Conservation (phyloP, 2,113 vertebrate genomes). For the Perca fluviatilis region DNA sequence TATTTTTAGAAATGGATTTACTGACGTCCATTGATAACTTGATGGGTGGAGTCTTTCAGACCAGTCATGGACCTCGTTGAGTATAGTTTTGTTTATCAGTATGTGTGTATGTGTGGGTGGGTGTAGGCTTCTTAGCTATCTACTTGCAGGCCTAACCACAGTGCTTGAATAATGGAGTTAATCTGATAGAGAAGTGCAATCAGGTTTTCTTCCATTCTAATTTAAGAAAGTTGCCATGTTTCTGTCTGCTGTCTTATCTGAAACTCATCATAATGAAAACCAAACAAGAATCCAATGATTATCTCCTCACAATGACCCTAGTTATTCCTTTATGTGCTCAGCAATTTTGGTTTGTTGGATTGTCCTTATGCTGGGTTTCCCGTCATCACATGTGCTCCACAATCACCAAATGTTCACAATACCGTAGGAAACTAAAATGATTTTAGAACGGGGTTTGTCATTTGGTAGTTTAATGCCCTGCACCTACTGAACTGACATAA, state of each 20-base stretch:
- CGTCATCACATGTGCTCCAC: neutral
- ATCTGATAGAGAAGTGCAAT: neutral
- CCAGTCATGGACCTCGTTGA: constrained; percentile 48
- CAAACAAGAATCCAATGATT: neutral
- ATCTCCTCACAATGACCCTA: neutral
- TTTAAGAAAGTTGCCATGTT: neutral
- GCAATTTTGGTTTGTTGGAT: neutral
- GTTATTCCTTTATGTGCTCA: neutral
- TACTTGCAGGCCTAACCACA: neutral
- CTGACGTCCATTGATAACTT: constrained; percentile 78
- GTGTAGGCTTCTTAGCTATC: neutral
- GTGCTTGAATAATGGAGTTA: neutral
- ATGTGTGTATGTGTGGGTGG: neutral
- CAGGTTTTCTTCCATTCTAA: neutral
- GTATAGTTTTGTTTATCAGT: constrained; percentile 27
- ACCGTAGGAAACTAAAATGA: neutral
- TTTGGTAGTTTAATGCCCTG: neutral
- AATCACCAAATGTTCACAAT: neutral
- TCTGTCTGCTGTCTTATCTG: neutral
- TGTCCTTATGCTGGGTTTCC: neutral
- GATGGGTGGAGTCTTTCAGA: constrained; percentile 72
- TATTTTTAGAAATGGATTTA: constrained; percentile 85
- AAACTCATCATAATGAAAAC: neutral
- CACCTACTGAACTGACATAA: neutral
- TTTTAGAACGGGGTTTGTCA: neutral